Conservation (phyloP, 2,797 vertebrate genomes). For the Dryobates pubescens region DNA sequence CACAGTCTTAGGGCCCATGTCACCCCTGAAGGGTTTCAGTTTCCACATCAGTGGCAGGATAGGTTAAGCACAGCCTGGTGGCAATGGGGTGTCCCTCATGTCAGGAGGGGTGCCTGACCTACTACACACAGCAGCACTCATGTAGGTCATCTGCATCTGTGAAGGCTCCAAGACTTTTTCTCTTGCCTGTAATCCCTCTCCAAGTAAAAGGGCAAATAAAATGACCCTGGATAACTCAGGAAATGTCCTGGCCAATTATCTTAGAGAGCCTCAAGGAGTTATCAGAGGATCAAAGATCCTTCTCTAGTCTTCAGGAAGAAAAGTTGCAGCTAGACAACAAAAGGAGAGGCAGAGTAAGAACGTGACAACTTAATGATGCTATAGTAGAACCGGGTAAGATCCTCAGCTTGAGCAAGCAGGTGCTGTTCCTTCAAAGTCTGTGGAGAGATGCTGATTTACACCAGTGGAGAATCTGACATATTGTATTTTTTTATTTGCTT, state of each 20-base stretch:
- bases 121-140: not conserved
- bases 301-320: constrained; percentile 53
- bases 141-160: constrained; percentile 39
- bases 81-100: constrained; percentile 37
- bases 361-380: constrained; percentile 54
- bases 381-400: not conserved
- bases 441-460: constrained; percentile 37
- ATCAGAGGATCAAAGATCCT: constrained; percentile 57
- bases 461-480: constrained; percentile 31
- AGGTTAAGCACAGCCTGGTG: not conserved
- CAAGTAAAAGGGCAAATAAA: constrained; percentile 59
- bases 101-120: constrained; percentile 44
- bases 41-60: constrained; percentile 8
- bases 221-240: constrained; percentile 59
- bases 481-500: constrained; percentile 65
- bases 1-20: not conserved
- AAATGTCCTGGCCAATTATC: constrained; percentile 62
- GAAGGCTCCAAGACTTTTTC: constrained; percentile 57
- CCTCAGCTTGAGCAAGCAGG: constrained; percentile 28
- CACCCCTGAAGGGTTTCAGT: not conserved
- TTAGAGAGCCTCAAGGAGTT: constrained; percentile 65
- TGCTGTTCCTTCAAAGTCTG: constrained; percentile 49
- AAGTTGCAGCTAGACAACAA: constrained; percentile 53
- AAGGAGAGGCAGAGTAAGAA: constrained; percentile 53
- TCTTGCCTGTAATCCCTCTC: constrained; percentile 50